Evolutionary conservation across 2,888 invertebrate species (phyloP).

Genomic region (Silvanus unidentatus): DNA sequence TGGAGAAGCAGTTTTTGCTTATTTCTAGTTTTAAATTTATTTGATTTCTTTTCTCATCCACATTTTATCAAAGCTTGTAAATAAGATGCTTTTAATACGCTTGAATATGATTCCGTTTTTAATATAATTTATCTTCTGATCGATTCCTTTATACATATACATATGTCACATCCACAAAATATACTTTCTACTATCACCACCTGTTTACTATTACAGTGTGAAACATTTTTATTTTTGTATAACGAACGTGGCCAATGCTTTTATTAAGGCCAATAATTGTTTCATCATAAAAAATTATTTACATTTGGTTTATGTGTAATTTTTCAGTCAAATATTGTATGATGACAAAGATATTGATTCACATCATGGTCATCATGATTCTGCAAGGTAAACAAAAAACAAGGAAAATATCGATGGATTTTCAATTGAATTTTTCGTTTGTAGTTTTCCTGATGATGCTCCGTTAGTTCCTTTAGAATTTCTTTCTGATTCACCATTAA

Average conservation of each 20-base stretch:
- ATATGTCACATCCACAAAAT: neutral
- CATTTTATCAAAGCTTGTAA: no score
- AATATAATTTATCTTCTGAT: no score
- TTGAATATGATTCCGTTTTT: no score
- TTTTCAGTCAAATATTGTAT: slow-evolving; percentile 60
- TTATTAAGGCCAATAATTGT: no score
- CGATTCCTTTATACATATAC: no score
- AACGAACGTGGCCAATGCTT: neutral
- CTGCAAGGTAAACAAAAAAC: slow-evolving; percentile 46
- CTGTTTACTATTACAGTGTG: neutral
- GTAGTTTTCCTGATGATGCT: slow-evolving; percentile 65
- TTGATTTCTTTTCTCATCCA: no score
- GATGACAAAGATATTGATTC: slow-evolving; percentile 58
- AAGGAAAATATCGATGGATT: no score
- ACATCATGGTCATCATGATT: slow-evolving; percentile 50
- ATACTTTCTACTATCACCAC: neutral
- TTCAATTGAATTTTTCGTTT: slow-evolving; percentile 9
- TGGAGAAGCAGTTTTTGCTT: no score
- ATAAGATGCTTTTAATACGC: no score
- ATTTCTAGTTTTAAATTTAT: no score
- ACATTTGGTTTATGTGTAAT: neutral
- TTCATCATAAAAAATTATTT: neutral
- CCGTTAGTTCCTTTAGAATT: slow-evolving; percentile 63
- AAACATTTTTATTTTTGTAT: neutral
- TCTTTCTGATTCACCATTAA: slow-evolving; percentile 66